These are phyloP conservation scores for Temnothorax unifasciatus DNA, from an alignment of 2,888 invertebrate species.

Conservation along the genomic window DNA sequence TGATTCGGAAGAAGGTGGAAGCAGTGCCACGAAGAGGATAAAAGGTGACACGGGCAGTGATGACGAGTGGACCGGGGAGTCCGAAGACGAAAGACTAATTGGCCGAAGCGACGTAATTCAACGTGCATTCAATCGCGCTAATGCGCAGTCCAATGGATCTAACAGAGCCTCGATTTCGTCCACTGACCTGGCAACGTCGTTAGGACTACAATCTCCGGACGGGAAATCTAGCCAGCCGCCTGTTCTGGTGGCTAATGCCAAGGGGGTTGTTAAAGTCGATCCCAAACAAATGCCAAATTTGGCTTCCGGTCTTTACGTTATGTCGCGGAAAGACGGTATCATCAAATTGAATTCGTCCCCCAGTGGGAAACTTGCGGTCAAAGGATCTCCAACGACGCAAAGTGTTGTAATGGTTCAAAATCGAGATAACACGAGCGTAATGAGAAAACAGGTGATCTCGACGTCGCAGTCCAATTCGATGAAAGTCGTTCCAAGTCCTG, in stretches of 20 bases:
- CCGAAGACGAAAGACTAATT: slow-evolving; percentile 86
- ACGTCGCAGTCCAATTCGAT: slow-evolving; percentile 80
- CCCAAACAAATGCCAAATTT: slow-evolving; percentile 91
- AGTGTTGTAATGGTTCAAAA: slow-evolving; percentile 85
- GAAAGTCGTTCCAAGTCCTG: no score
- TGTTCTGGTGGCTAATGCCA: slow-evolving; percentile 88
- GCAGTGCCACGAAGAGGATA: slow-evolving; percentile 87
- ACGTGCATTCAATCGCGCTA: slow-evolving; percentile 84
- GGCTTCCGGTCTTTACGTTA: slow-evolving; percentile 91
- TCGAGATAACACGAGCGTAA: slow-evolving; percentile 81
- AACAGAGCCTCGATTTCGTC: slow-evolving; percentile 84
- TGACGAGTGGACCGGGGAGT: slow-evolving; percentile 85
- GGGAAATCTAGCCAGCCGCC: slow-evolving; percentile 81
- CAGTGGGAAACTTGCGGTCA: slow-evolving; percentile 86
- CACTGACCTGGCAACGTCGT: slow-evolving; percentile 86
- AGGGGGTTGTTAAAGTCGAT: slow-evolving; percentile 92
- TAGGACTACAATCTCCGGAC: slow-evolving; percentile 77
- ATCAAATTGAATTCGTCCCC: slow-evolving; percentile 91
- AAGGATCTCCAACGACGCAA: slow-evolving; percentile 83
- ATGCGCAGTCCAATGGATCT: slow-evolving; percentile 85
- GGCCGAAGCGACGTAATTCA: slow-evolving; percentile 85
- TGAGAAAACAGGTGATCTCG: slow-evolving; percentile 84
- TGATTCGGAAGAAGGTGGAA: slow-evolving; percentile 87
- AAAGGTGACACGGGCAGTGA: slow-evolving; percentile 88
- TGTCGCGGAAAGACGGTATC: slow-evolving; percentile 92